Evolutionary conservation across 2,888 invertebrate genomes (phyloP).

Genomic region (Quadriops clusia): DNA sequence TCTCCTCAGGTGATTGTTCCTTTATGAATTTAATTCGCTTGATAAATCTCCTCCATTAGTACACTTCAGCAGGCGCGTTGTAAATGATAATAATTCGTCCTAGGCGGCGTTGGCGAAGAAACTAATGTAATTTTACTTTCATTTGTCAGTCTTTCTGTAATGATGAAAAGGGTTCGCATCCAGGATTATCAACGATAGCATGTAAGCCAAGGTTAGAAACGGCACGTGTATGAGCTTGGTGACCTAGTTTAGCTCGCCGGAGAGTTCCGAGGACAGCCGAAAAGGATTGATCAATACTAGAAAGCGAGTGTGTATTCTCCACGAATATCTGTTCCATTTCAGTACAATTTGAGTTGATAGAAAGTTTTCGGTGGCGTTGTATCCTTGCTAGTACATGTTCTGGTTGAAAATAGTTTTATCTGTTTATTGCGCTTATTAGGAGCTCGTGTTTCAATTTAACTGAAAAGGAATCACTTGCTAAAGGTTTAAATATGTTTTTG

Average conservation of each 20-base stretch:
- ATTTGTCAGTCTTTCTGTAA: conserved; percentile 6
- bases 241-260: conserved; percentile 23
- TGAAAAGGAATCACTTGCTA: too few relatives aligned
- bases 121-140: conserved; percentile 12
- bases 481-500: too few relatives aligned
- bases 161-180: conserved; percentile 14
- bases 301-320: conserved; percentile 24
- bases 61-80: too few relatives aligned
- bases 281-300: conserved; percentile 23
- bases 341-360: conserved; percentile 12
- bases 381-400: conserved; percentile 6
- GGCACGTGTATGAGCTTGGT: conserved; percentile 27
- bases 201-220: conserved; percentile 26
- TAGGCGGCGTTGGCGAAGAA: too few relatives aligned
- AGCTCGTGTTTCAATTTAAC: too few relatives aligned
- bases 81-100: too few relatives aligned
- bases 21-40: too few relatives aligned
- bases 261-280: conserved; percentile 22
- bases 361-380: conserved; percentile 12
- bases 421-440: neutral
- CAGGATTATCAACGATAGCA: conserved; percentile 17
- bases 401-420: too few relatives aligned
- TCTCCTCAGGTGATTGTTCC: too few relatives aligned
- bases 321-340: conserved; percentile 19
- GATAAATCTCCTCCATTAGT: too few relatives aligned